Base-by-base conservation (phyloP, 2,888 invertebrate species). In the Mylabris sibirica region DNA sequence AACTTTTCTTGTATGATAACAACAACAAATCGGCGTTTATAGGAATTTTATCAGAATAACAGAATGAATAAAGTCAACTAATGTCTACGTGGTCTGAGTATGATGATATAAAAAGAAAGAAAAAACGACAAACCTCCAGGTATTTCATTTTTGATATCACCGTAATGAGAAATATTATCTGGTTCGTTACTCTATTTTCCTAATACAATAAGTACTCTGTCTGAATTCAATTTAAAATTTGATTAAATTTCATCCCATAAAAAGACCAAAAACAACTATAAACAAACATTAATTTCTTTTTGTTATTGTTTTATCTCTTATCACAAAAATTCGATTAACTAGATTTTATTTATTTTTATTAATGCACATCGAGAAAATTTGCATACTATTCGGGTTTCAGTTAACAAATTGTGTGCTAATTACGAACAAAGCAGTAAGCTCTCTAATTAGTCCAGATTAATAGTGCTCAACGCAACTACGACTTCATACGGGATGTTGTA, bases 381-480 rank as follows among this genome's bases (percentile, higher is more conserved):
- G 53, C 26, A 57, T 44, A 63, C 59, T 22, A 66, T 66, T 66
- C 60, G 67, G 65, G 67, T 67, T 38, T 69, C 59, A 64, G 64
- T 71, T 69, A 69, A 69, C 72, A 70, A 73, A 73, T 72, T 70
- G 68, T 67, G 64, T 75, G 70, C 65, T 71, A 73, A 75, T 75
- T 72, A 66, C 49, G 65, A 63, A 71, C 74, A 75, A 75, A 73
- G 66, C 70, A 68, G 60, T 71, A 72, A 72, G 73, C 70, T 73
- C 72, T 72, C 72, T 75, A 73, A 73, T 75, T 75, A 73, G 66
- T 71, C 63, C 66, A 66, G 69, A 71, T 74, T 74, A 74, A 74
- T 74, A 72, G 69, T 69, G 69, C 62, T 69, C 65, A 68, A 60
- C 65, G 63, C n/a, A n/a, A n/a, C 49, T 65, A 49, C 64, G 62